Evolutionary conservation across 2,113 vertebrate genomes (phyloP), one percentile per base, ranked within the genome.

Genomic region (Morone saxatilis): DNA sequence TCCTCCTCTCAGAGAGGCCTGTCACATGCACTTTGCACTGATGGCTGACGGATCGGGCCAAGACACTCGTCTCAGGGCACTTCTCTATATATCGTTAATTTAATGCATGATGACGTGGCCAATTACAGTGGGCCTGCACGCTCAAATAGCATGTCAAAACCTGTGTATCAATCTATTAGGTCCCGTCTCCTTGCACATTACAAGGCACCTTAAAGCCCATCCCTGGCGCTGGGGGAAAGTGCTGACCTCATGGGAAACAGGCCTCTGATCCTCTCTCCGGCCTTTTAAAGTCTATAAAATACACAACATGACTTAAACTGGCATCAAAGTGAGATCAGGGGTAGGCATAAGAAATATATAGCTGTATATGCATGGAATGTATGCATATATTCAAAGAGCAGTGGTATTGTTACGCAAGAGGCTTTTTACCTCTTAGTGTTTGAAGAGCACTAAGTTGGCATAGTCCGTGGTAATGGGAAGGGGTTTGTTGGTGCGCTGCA

Each of bases 61-160:
- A 96, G 96, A 97, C 96, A 96, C 94, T 96, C 94, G 95, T 96
- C 96, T 96, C 95, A 94, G 96, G 96, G 96, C 96, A 96, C 94
- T 97, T 90, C 94, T 96, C 95, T 93, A 94, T 96, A 94, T 95
- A 93, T 95, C 93, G 95, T 96, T 96, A 97, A 97, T 96, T 94
- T 97, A 97, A 97, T 97, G 95, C 96, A 93, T 96, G 96, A 94
- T 95, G 97, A 97, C 95, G 94, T 95, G 97, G 93, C 96, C 97
- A 97, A 97, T 97, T 98, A 97, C 94, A 96, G 95, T 83, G 91
- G 93, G 91, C 95, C 94, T 92, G 94, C 89, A 96, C 92, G 94
- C 96, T 97, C 96, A 97, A 97, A 97, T 96, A 96, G 95, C 94
- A 96, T 96, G 97, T 98, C 97, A 97, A 95, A 97, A 96, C 94